Base-by-base conservation (phyloP, 2,888 invertebrate species). In the Flabesymbios commensalis region DNA sequence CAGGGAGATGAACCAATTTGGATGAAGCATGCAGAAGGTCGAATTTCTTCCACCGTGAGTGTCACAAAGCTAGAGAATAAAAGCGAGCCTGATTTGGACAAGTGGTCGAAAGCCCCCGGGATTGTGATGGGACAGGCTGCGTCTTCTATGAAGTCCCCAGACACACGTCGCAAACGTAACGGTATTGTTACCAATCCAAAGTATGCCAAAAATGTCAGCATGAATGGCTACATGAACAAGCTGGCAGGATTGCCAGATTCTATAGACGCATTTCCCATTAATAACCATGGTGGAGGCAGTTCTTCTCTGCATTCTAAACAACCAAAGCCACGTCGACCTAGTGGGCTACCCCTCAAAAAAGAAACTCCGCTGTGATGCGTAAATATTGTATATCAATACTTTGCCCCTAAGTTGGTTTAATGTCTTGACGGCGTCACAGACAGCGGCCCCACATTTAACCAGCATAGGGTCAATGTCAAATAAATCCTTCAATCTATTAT, bases 261-360 rank as follows among this genome's bases (percentile, higher is more conserved):
- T 28, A 64, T 59, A 47, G 65, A 68, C 26, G 53, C 45, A 45
- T 58, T 48, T 47, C 52, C 48, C 28, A 36, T 49, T 3, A 31
- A 32, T 22, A 29, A 5, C 31, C 19, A 3, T 49, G 29, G 32
- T 47, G 51, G 7, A 45, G 62, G 48, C 43, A 39, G 28, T n/a
- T 24, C 41, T 17, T 31, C 54, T 22, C 31, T 48, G 5, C 33
- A 48, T 1, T 19, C 29, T 22, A 49, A 49, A 22, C 49, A 51
- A 33, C 14, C 39, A 14, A 51, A 41, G 24, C 63, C 63, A 1
- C 58, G 67, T 3, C 66, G 82, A 59, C 79, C 83, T 33, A 91
- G 90, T 84, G 91, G 91, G 70, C 90, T 92, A 75, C 91, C 91
- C 73, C 90, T 92, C 89, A 87, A 91, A 78, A 91, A 91, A 80